These are phyloP conservation scores for Pseudomyrmex pallidus DNA, from an alignment of 1,140 invertebrate species.

Conservation along the genomic window DNA sequence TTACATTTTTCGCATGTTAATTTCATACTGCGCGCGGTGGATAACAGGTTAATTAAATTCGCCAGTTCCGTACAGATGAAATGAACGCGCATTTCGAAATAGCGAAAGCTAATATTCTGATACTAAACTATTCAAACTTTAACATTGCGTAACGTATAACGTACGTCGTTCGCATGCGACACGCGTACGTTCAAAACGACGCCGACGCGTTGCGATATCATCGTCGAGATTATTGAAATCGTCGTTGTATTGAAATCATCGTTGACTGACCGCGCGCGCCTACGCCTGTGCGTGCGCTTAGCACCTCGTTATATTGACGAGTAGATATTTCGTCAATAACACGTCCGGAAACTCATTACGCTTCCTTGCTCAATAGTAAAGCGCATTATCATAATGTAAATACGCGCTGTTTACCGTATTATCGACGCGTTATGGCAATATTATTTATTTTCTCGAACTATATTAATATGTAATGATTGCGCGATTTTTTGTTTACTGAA, in stretches of 20 bases:
- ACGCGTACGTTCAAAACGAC: neutral
- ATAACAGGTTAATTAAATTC: constrained; percentile 54
- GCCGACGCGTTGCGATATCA: neutral
- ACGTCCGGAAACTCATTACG: neutral
- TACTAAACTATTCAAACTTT: constrained; percentile 47
- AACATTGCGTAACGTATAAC: constrained; percentile 15
- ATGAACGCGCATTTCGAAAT: neutral
- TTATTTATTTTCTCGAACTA: neutral
- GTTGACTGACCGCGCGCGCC: constrained; percentile 9
- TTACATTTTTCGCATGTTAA: constrained; percentile 40
- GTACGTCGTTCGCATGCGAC: neutral
- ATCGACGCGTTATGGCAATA: neutral
- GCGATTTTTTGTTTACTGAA: neutral
- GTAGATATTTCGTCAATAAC: constrained; percentile 31
- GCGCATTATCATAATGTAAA: neutral
- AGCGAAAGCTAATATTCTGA: constrained; percentile 28
- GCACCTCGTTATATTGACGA: constrained; percentile 40
- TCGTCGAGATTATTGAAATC: constrained; percentile 36
- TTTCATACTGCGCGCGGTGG: neutral
- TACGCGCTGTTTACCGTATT: neutral
- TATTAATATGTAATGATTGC: neutral
- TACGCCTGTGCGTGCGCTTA: constrained; percentile 42
- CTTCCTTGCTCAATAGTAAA: neutral
- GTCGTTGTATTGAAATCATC: constrained; percentile 36
- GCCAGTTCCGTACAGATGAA: neutral